Conservation (phyloP, 2,888 invertebrate species). For the Plemyria rubiginata region DNA sequence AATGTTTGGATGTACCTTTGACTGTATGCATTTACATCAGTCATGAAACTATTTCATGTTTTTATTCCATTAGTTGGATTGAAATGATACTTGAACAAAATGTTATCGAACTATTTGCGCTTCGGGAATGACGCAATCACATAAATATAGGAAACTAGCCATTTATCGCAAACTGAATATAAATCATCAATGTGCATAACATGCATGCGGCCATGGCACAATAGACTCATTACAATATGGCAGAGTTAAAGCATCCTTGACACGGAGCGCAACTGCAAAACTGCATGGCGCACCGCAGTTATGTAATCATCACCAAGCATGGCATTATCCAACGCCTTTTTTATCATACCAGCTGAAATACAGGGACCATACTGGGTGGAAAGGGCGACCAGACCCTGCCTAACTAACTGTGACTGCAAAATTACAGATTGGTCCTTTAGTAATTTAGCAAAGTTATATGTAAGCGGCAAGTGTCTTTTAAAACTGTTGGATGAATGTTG, state of each 20-base stretch:
- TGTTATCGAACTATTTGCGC: not conserved
- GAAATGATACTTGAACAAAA: too few species aligned
- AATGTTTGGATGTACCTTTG: not conserved
- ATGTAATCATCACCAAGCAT: conserved; percentile 68
- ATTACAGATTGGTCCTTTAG: too few species aligned
- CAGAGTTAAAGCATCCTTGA: conserved; percentile 74
- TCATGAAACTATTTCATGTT: too few species aligned
- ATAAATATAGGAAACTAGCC: conserved; percentile 29
- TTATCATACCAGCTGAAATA: conserved; percentile 53
- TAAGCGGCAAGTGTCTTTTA: too few species aligned
- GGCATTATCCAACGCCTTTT: conserved; percentile 61
- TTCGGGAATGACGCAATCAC: conserved; percentile 16
- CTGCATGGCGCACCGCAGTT: conserved; percentile 57
- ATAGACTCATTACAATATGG: conserved; percentile 63
- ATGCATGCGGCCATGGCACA: conserved; percentile 66
- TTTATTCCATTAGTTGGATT: too few species aligned
- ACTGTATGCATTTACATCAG: too few species aligned
- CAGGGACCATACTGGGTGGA: not conserved
- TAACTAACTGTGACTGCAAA: too few species aligned
- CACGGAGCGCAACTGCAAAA: conserved; percentile 53
- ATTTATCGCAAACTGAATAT: conserved; percentile 41
- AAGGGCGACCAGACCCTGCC: not conserved
- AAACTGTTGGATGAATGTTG: too few species aligned
- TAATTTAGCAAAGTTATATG: too few species aligned
- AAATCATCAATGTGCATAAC: conserved; percentile 36